A percentile compares a stretch with the other conserved stretches of the same genome.
Conservation (phyloP, 2,888 invertebrate genomes). For the Eupithecia abbreviata region DNA sequence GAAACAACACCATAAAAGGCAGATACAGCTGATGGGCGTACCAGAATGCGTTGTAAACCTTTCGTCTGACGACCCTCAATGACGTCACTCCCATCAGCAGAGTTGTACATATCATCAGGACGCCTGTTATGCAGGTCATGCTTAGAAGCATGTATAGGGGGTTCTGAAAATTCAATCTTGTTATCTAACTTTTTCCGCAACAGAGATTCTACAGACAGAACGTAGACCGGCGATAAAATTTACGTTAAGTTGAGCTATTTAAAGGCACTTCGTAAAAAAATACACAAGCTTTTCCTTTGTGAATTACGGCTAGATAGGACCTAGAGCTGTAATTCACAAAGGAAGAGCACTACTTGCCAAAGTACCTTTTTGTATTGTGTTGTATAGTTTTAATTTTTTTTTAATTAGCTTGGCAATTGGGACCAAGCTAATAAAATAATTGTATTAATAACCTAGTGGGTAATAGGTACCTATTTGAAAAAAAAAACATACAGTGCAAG, state of each 20-base stretch:
- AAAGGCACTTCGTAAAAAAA: too few species aligned
- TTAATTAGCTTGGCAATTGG: too few species aligned
- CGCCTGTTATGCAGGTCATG: constrained; percentile 75
- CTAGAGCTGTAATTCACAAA: too few species aligned
- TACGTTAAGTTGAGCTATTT: neutral
- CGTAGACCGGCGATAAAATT: neutral
- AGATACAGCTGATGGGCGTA: constrained; percentile 80
- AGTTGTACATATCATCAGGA: constrained; percentile 74
- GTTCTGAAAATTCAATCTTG: constrained; percentile 59
- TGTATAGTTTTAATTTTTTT: too few species aligned
- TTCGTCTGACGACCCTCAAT: constrained; percentile 68
- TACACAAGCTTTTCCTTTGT: too few species aligned
- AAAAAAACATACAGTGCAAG: neutral
- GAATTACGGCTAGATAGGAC: too few species aligned
- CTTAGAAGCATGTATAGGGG: constrained; percentile 67
- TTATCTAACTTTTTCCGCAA: neutral
- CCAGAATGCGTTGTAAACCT: constrained; percentile 81
- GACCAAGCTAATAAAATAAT: too few species aligned
- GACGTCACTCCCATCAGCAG: constrained; percentile 77
- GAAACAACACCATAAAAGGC: constrained; percentile 75
- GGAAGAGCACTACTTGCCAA: too few species aligned
- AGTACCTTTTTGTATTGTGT: too few species aligned
- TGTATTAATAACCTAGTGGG: too few species aligned
- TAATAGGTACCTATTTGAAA: too few species aligned
- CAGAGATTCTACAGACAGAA: constrained; percentile 20